Conservation (phyloP, 2,797 vertebrate species). For the Phrynocephalus guinanensis region DNA sequence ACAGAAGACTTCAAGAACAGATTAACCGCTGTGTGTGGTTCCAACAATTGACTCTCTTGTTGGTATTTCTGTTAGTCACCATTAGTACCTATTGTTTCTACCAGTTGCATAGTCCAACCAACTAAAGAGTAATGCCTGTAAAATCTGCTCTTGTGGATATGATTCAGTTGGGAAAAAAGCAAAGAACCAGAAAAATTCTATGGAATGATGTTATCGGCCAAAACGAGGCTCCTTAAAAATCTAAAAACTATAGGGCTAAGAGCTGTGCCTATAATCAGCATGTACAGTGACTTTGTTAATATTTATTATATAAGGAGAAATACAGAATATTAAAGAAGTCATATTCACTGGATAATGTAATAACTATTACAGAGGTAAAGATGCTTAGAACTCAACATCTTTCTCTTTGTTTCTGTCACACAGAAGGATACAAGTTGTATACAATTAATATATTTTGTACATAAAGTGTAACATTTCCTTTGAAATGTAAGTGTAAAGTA, state of each 20-base stretch:
- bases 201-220: constrained; percentile 46
- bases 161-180: constrained; percentile 25
- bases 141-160: constrained; percentile 35
- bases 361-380: constrained; percentile 52
- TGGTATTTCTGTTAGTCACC: constrained; percentile 83
- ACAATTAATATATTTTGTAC: constrained; percentile 53
- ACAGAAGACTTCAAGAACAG: constrained; percentile 87
- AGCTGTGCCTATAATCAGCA: constrained; percentile 32
- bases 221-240: constrained; percentile 45
- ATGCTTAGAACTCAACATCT: constrained; percentile 48
- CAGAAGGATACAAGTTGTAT: constrained; percentile 50
- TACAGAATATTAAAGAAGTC: constrained; percentile 47
- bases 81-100: constrained; percentile 83
- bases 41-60: constrained; percentile 86
- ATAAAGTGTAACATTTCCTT: constrained; percentile 60
- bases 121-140: constrained; percentile 45
- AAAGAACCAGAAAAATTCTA: constrained; percentile 42
- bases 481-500: constrained; percentile 46
- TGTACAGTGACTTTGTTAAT: constrained; percentile 35
- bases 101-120: constrained; percentile 68
- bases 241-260: constrained; percentile 12
- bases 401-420: constrained; percentile 54
- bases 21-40: constrained; percentile 88
- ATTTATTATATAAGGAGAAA: constrained; percentile 4
- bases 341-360: constrained; percentile 56